Evolutionary conservation across 2,888 invertebrate genomes (phyloP).

Genomic region (Helobdella robusta): DNA sequence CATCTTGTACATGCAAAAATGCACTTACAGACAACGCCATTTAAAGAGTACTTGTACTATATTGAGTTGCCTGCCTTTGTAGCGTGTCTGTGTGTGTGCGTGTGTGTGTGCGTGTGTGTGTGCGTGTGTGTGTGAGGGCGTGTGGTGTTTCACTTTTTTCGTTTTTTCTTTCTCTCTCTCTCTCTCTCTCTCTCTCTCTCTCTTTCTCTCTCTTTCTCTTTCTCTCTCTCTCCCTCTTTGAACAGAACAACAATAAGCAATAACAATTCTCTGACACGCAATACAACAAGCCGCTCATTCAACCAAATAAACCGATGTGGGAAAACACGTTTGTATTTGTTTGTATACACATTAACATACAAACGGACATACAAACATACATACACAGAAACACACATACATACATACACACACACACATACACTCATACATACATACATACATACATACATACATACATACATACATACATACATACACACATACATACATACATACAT

Average conservation of each 20-base stretch:
- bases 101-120: background rate
- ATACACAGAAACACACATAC: background rate
- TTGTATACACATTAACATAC: background rate
- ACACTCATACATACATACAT: background rate
- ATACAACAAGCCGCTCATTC: no score
- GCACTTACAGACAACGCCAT: no score
- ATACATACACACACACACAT: conserved; percentile 1
- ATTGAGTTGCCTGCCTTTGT: no score
- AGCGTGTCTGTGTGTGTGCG: background rate
- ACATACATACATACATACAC: conserved; percentile 7
- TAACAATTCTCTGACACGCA: no score
- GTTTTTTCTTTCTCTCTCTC: conserved; percentile 32
- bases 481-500: conserved; percentile 2
- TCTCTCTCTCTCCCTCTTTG: conserved; percentile 18
- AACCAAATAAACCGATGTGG: no score
- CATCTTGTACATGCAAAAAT: no score
- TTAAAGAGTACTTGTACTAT: no score
- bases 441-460: background rate
- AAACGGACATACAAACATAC: background rate
- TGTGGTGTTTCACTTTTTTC: background rate
- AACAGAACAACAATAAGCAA: no score
- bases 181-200: conserved; percentile 25
- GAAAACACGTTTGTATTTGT: no score
- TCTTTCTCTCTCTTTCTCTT: conserved; percentile 24
- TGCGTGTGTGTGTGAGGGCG: background rate